Conservation (phyloP, 2,888 invertebrate species). For the Tiliacea citrago region DNA sequence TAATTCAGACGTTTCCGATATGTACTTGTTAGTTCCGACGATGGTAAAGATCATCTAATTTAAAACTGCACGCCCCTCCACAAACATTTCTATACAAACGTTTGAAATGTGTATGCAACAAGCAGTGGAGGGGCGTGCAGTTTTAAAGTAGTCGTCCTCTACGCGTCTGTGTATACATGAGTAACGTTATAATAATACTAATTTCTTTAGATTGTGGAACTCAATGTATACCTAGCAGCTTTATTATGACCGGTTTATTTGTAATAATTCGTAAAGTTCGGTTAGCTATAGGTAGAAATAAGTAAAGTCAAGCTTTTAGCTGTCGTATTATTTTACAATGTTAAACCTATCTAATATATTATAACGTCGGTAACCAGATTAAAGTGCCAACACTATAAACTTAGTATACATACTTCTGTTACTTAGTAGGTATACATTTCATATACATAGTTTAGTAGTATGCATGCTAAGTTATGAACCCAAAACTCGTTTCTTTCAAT, state of each 20-base stretch:
- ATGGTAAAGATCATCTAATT: slow-evolving; percentile 30
- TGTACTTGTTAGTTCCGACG: slow-evolving; percentile 77
- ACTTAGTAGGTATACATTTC: slow-evolving; percentile 35
- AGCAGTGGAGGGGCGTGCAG: too few relatives aligned
- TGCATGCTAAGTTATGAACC: slow-evolving; percentile 12
- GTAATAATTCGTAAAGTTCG: slow-evolving; percentile 9
- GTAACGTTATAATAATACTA: slow-evolving; percentile 8
- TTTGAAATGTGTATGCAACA: too few relatives aligned
- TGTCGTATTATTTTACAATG: slow-evolving; percentile 32
- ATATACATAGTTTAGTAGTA: slow-evolving; percentile 33
- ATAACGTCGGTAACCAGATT: slow-evolving; percentile 53
- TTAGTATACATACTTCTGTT: slow-evolving; percentile 33
- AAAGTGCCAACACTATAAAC: slow-evolving; percentile 37
- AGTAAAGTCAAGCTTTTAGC: slow-evolving; percentile 49
- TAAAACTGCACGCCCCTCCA: too few relatives aligned
- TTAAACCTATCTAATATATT: slow-evolving; percentile 17
- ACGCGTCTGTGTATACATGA: slow-evolving; percentile 54
- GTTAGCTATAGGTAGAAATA: slow-evolving; percentile 1
- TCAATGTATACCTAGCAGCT: slow-evolving; percentile 17
- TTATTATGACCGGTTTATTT: slow-evolving; percentile 18
- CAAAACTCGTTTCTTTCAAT: slow-evolving; percentile 27
- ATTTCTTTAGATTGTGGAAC: slow-evolving; percentile 19
- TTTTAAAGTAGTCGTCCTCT: too few relatives aligned
- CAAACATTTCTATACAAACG: too few relatives aligned
- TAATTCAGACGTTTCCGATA: slow-evolving; percentile 83